Conservation (phyloP, 2,113 vertebrate species). For the Epinephelus moara region DNA sequence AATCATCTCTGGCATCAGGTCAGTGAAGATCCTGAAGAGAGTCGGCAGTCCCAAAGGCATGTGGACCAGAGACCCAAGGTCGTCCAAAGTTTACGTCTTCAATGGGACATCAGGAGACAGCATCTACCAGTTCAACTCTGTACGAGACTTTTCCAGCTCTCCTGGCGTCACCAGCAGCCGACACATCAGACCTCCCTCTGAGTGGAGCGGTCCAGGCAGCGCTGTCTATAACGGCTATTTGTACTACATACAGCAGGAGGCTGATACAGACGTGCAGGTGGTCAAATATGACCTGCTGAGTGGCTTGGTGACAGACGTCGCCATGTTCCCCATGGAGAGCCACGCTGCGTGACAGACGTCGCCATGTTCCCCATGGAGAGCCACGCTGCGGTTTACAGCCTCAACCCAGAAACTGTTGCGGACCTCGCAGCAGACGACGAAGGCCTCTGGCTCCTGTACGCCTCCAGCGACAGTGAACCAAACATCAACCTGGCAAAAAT, state of each 20-base stretch:
- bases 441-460: constrained; percentile 94
- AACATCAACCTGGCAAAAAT: constrained; percentile 95
- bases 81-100: constrained; percentile 92
- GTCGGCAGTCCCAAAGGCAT: constrained; percentile 89
- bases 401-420: constrained; percentile 90
- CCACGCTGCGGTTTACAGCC: constrained; percentile 87
- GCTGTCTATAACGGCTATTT: constrained; percentile 90
- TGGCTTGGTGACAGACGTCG: constrained; percentile 88
- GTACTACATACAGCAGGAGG: constrained; percentile 87
- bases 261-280: constrained; percentile 86
- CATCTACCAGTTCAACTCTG: constrained; percentile 88
- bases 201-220: constrained; percentile 90
- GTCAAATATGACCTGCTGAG: constrained; percentile 92
- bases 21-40: constrained; percentile 96
- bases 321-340: constrained; percentile 91
- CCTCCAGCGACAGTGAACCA: constrained; percentile 87
- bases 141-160: constrained; percentile 89
- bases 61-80: constrained; percentile 92
- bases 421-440: constrained; percentile 92
- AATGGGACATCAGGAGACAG: constrained; percentile 90
- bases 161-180: constrained; percentile 83
- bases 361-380: constrained; percentile 91
- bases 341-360: constrained; percentile 87
- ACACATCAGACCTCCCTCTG: constrained; percentile 88
- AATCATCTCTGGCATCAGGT: constrained; percentile 90